Base-by-base conservation (phyloP, 2,113 vertebrate genomes). In the Macroglossus sobrinus region DNA sequence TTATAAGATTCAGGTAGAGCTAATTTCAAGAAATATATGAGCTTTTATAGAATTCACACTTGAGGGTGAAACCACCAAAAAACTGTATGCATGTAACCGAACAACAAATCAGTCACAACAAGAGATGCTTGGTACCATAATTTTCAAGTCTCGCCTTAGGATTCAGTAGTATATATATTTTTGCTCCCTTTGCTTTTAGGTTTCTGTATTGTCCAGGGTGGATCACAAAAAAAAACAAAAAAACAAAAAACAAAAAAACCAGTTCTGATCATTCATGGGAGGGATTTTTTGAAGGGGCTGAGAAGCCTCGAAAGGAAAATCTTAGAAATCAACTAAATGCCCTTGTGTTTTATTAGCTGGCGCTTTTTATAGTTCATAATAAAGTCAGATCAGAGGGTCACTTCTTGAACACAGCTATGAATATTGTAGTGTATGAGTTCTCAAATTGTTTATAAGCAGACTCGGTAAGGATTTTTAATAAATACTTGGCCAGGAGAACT, bases 271-370 rank as follows among this genome's bases (percentile, higher is more conserved):
- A 69, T 61, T 69, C 85, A 30, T 79, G n/a, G 63, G 76, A 85
- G 71, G 75, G 81, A n/a, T 59, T 91, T 80, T 76, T 84, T 90
- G 75, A 96, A 93, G 19, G 5, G 45, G 43, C 5, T 50, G 43
- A 82, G 89, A 90, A 81, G 50, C 86, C 96, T 97, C 18, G 91
- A 97, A 97, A 97, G 93, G 84, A 93, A 96, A 97, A 95, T 98
- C 96, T 96, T 96, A 72, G 94, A 97, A 97, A 98, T 97, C 93
- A 95, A 66, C 94, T 95, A 93, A 97, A 97, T 92, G 79, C 75
- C 97, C 95, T 96, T 96, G 93, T 96, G 96, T 97, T 97, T 98
- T 97, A 97, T 97, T 97, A 97, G 96, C 95, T 95, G 47, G 55
- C 71, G 78, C 87, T 96, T 97, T 97, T 97, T 96, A 97, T 96